A percentile compares a stretch with the other conserved stretches of the same genome.
Conservation (phyloP, 2,888 invertebrate species). For the Limnephilus marmoratus region DNA sequence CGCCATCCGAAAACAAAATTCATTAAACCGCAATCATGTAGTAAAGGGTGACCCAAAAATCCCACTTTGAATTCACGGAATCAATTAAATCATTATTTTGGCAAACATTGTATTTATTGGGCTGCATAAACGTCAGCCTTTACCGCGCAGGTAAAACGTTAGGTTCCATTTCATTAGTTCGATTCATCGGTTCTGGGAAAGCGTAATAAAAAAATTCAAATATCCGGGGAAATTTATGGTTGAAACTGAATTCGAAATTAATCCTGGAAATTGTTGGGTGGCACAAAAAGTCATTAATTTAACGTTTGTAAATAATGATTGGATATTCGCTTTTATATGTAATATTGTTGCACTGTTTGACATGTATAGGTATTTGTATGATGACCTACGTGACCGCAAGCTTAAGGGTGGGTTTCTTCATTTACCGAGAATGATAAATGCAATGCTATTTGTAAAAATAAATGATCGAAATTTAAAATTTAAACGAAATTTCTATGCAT, state of each 20-base stretch:
- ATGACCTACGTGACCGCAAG: neutral
- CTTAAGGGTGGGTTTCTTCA: no score
- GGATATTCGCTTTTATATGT: neutral
- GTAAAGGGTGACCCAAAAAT: neutral
- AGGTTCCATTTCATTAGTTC: neutral
- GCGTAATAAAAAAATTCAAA: neutral
- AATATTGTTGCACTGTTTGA: neutral
- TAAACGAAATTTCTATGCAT: no score
- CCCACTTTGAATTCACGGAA: neutral
- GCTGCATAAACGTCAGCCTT: neutral
- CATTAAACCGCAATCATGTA: neutral
- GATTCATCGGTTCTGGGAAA: neutral
- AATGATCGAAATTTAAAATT: no score
- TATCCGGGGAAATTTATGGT: neutral
- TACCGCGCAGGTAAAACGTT: neutral
- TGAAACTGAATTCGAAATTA: neutral
- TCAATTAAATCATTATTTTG: neutral
- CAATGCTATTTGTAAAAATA: no score
- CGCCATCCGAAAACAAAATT: neutral
- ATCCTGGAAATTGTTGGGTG: neutral
- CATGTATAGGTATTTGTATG: neutral
- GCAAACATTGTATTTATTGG: neutral
- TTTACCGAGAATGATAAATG: no score
- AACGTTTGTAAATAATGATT: neutral
- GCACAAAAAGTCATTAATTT: neutral